phyloP scores from a whole-genome alignment of 2,888 invertebrate species.

The Tipula lateralis region DNA sequence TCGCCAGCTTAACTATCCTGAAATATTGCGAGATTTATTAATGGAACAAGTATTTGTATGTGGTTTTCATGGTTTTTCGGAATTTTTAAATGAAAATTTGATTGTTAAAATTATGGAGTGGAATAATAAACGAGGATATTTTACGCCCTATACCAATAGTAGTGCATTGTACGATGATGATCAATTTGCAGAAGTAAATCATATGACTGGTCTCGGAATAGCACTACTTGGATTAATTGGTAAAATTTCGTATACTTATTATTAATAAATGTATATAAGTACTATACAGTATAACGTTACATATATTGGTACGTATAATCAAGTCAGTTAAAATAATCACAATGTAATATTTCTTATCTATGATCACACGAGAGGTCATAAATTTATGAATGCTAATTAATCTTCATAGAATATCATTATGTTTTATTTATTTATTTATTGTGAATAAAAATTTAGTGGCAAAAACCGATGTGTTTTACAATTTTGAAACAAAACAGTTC shows the following conservation, averaged over 20 bases:
- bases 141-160: background rate
- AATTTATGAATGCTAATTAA: background rate
- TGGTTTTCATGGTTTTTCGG: conserved; percentile 26
- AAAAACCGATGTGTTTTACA: background rate
- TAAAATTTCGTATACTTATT: background rate
- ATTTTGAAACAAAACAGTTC: background rate
- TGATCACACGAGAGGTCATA: background rate
- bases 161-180: background rate
- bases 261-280: no score
- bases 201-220: conserved; percentile 27
- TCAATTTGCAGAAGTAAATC: background rate
- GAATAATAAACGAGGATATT: background rate
- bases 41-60: conserved; percentile 29
- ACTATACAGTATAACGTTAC: background rate
- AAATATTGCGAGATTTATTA: background rate
- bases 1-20: background rate
- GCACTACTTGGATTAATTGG: background rate
- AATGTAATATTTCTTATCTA: background rate
- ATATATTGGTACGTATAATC: background rate
- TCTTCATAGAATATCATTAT: background rate
- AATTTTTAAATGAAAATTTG: conserved; percentile 12
- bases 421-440: background rate
- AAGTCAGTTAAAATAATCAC: background rate
- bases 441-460: background rate
- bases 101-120: background rate